Conservation (phyloP, 2,888 invertebrate genomes). For the Platerodrilus igneus region DNA sequence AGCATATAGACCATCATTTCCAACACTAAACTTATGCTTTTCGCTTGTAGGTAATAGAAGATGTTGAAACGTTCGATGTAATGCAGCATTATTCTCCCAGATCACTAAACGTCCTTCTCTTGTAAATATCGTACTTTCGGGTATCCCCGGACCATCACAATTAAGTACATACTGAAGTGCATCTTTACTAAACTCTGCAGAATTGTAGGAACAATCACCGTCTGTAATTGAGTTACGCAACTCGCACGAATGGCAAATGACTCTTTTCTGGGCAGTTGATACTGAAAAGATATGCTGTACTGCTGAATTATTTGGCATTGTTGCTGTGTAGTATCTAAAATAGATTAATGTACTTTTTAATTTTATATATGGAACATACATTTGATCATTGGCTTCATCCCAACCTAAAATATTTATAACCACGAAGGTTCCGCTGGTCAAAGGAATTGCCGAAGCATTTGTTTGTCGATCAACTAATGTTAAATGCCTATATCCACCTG, state of each 20-base stretch:
- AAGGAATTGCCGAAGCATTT: constrained; percentile 40
- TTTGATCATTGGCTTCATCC: constrained; percentile 60
- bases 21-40: constrained; percentile 59
- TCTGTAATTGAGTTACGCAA: constrained; percentile 49
- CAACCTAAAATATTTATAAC: constrained; percentile 71
- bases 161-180: constrained; percentile 66
- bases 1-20: constrained; percentile 64
- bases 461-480: constrained; percentile 52
- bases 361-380: constrained; percentile 54
- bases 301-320: constrained; percentile 67
- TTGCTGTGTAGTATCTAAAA: constrained; percentile 80
- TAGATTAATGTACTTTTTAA: background rate
- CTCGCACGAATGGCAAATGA: constrained; percentile 73
- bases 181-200: constrained; percentile 63
- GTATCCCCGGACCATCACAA: constrained; percentile 82
- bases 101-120: constrained; percentile 48
- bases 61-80: constrained; percentile 50
- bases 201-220: constrained; percentile 61
- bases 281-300: constrained; percentile 78
- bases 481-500: constrained; percentile 62
- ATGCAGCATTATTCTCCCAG: constrained; percentile 66
- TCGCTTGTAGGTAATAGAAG: constrained; percentile 56
- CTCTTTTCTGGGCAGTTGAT: constrained; percentile 49
- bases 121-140: constrained; percentile 62
- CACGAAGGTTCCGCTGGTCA: constrained; percentile 63